Evolutionary conservation across 2,797 vertebrate species (phyloP).

Genomic region (Euphonia xanthogaster): DNA sequence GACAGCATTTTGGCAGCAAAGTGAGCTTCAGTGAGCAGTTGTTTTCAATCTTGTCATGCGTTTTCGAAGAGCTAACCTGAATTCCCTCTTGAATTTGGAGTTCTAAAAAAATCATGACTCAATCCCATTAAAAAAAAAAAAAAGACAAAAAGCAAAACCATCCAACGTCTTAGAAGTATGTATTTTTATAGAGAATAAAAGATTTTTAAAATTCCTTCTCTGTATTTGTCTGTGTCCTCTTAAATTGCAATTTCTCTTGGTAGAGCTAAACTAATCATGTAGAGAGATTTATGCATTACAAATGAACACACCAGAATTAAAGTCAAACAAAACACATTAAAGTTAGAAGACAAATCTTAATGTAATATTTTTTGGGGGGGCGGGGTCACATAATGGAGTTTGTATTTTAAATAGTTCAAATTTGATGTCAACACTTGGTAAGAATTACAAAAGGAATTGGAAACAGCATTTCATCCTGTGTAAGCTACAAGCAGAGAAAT

Average conservation of each 20-base stretch:
- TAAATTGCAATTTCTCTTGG: not conserved
- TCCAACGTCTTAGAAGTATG: not conserved
- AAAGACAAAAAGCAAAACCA: not conserved
- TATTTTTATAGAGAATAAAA: not conserved
- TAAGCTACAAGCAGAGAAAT: not conserved
- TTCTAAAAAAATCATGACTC: constrained; percentile 27
- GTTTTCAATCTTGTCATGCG: constrained; percentile 41
- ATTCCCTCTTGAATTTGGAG: constrained; percentile 27
- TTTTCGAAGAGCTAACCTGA: constrained; percentile 8
- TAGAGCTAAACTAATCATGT: not conserved
- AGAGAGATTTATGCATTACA: not conserved
- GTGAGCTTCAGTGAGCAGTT: constrained; percentile 34
- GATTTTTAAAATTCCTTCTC: not conserved
- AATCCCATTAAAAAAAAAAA: not conserved
- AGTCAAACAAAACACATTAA: not conserved
- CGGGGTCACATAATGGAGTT: not conserved
- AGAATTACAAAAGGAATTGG: not conserved
- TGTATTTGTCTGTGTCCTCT: not conserved
- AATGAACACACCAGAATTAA: not conserved
- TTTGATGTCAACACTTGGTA: not conserved
- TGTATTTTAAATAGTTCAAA: not conserved
- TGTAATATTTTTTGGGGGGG: not conserved
- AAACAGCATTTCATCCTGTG: not conserved
- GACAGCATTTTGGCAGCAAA: constrained; percentile 46
- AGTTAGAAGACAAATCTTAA: not conserved